Evolutionary conservation across 2,888 invertebrate species (phyloP), one percentile per base, ranked within the genome.

Genomic region (Lycophotia porphyrea): DNA sequence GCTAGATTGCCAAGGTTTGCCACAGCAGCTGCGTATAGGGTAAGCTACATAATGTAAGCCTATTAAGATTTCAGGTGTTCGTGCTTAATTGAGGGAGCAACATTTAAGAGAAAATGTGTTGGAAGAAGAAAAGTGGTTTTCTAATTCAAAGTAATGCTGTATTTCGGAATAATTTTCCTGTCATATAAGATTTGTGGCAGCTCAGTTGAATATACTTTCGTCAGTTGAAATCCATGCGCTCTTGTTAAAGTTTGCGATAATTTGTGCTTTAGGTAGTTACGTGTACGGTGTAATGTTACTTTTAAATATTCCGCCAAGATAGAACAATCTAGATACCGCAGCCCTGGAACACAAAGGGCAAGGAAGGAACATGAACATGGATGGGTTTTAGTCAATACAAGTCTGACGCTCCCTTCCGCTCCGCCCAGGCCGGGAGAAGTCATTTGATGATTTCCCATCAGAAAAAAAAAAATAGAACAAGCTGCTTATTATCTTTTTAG

Each of bases 1-100:
- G 78, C 68, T 71, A 76, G 68, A 80, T 77, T 82, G 80, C 81
- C 52, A 67, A 78, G 71, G 84, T 34, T 55, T 31, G 72, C 31
- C 44, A 49, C 44, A 44, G 67, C 60, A 36, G 44, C 63, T 74
- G 63, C 24, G 64, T 49, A 18, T 27, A 49, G 24, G 66, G 61
- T 47, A 60, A 70, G 66, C 42, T 76, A 70, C 74, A 66, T 24
- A 52, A 15, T 42, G 47, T 74, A 65, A 64, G 78, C 49, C 71
- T 67, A 72, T 86, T 67, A 63, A 63, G 44, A 34, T 52, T 77
- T 64, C 47, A 71, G 60, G 18, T 55, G n/a, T 49, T 72, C 44
- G 60, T 63, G 63, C 42, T 60, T 79, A 65, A 82, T 79, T 72
- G 52, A 52, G 34, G 44, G 52, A 34, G 34, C 31, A 60, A 36